Evolutionary conservation across 2,797 vertebrate species (phyloP), one percentile per base, ranked within the genome.

Genomic region (Coregonus ussuriensis): DNA sequence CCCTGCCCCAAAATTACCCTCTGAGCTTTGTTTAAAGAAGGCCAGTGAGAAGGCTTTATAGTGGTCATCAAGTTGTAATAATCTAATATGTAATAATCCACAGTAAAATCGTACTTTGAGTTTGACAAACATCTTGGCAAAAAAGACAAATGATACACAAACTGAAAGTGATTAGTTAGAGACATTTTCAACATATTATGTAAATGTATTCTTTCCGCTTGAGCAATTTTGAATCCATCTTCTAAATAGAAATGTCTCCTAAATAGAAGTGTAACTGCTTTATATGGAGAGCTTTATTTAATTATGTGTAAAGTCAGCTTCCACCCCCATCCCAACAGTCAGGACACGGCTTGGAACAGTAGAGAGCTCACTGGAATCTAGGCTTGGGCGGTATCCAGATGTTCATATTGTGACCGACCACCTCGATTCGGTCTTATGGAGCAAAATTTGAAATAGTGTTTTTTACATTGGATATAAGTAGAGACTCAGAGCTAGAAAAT

Each of bases 101-200:
- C 7, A 25, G 25, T n/a, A 63, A 63, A 63, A 63, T 63, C 18
- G 1, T n/a, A 63, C 6, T 9, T n/a, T 63, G 4, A 25, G 25
- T 63, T 63, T 63, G 59, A 63, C 56, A 47, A 67, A 67, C 65
- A 31, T 67, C 65, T 67, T 35, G 41, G 41, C 41, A 47, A 47
- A 47, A 47, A 47, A 47, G 2, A 47, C 41, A 47, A 11, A 47
- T 47, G 9, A 47, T 11, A 47, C 41, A 47, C 41, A 47, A 47
- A 47, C 9, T 47, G 41, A 47, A 47, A 47, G 9, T 47, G 41
- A 47, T 47, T 47, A 47, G 7, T 47, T 41, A 47, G 41, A 47
- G 41, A 47, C 41, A 47, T 47, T 47, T 13, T 47, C 41, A 47
- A 47, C 9, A 47, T 47, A 11, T 13, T 13, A 11, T 47, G 41